Percentiles rank a stretch among this genome's conserved stretches.
phyloP scores from a whole-genome alignment of 1,140 invertebrate species.

The Drosophila mojavensis region DNA sequence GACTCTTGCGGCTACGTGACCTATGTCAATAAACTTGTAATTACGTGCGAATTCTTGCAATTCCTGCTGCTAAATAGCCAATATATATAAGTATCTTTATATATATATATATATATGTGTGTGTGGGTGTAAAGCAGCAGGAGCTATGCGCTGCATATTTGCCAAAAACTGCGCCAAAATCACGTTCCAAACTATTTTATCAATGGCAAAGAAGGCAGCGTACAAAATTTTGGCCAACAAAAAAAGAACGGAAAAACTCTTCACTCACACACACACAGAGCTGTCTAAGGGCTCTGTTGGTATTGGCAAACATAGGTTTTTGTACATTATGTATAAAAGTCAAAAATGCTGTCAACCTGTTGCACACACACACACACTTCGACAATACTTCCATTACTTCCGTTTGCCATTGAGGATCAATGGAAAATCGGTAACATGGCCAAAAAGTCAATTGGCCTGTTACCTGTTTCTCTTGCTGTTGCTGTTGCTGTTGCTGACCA shows the following conservation, averaged over 20 bases:
- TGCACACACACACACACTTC: conserved; percentile 36
- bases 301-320: conserved; percentile 20
- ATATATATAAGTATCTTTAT: not conserved
- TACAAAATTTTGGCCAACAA: conserved; percentile 18
- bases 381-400: conserved; percentile 10
- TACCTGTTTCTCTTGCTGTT: conserved; percentile 1
- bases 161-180: conserved; percentile 77
- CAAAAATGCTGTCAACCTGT: conserved; percentile 76
- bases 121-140: conserved; percentile 49
- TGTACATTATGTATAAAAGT: conserved; percentile 57
- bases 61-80: conserved; percentile 42
- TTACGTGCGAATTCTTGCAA: conserved; percentile 69
- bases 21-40: conserved; percentile 74
- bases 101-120: not conserved
- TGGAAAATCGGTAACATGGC: conserved; percentile 57
- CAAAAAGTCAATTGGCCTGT: conserved; percentile 76
- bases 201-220: conserved; percentile 65
- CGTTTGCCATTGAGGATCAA: conserved; percentile 63
- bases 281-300: conserved; percentile 34
- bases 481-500: conserved; percentile 29
- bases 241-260: conserved; percentile 9
- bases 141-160: conserved; percentile 59
- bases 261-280: not conserved
- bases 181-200: conserved; percentile 79
- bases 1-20: conserved; percentile 58